Conservation (phyloP, 2,797 vertebrate genomes). For the Lutjanus campechanus region DNA sequence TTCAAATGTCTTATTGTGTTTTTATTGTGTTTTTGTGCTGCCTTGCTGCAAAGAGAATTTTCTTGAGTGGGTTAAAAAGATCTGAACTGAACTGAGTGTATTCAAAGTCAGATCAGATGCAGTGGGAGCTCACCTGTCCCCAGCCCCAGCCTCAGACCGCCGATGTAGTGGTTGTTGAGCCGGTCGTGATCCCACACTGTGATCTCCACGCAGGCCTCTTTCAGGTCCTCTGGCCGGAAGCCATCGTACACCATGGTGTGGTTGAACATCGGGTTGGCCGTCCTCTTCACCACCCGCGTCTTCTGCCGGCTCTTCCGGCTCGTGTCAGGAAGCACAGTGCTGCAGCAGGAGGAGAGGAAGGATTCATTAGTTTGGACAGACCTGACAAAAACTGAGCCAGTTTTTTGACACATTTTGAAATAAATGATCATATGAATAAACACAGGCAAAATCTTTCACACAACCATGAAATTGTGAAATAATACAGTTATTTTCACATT, state of each 20-base stretch:
- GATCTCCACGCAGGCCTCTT: constrained; percentile 92
- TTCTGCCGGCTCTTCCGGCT: constrained; percentile 92
- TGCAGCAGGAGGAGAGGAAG: constrained; percentile 65
- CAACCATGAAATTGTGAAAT: neutral
- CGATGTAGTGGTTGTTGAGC: constrained; percentile 91
- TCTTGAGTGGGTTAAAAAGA: neutral
- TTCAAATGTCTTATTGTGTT: neutral
- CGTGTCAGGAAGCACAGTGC: constrained; percentile 92
- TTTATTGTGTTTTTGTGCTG: no score
- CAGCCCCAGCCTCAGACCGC: constrained; percentile 92
- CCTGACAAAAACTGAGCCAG: neutral
- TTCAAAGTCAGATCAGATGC: neutral
- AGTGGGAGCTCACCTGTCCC: constrained; percentile 88
- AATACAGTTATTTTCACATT: neutral
- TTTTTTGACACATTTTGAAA: neutral
- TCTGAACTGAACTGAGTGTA: neutral
- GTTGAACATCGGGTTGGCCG: constrained; percentile 92
- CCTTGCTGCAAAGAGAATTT: neutral
- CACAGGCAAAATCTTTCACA: neutral
- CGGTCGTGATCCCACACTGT: constrained; percentile 95
- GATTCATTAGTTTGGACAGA: neutral
- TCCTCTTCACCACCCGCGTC: constrained; percentile 91
- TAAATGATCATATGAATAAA: neutral
- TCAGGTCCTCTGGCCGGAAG: constrained; percentile 90
- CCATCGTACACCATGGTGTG: constrained; percentile 97